Evolutionary conservation across 1,140 invertebrate species (phyloP).

Genomic region (Ridgeia piscesae): DNA sequence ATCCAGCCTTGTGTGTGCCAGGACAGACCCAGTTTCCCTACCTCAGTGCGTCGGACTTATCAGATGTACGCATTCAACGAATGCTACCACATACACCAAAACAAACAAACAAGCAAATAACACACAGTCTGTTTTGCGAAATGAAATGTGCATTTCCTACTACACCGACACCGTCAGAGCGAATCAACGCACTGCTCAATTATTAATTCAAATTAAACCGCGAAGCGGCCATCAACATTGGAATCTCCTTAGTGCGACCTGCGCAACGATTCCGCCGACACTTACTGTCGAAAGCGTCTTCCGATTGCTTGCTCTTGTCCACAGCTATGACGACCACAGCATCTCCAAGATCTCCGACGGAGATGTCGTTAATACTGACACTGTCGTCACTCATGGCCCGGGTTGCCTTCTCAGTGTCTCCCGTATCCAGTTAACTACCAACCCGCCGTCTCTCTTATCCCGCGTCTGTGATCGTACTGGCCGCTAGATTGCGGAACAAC

Average conservation of each 20-base stretch:
- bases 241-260: neutral
- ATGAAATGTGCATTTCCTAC: neutral
- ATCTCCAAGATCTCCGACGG: neutral
- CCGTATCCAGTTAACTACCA: neutral
- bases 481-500: neutral
- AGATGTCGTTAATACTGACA: neutral
- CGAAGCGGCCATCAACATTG: neutral
- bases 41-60: neutral
- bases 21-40: too few relatives aligned
- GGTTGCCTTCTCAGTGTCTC: neutral
- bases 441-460: neutral
- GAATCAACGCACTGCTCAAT: neutral
- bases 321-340: neutral
- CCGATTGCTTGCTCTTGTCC: neutral
- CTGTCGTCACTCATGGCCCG: neutral
- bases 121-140: neutral
- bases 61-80: neutral
- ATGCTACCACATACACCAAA: neutral
- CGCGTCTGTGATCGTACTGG: neutral
- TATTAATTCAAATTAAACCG: neutral
- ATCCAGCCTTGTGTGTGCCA: neutral
- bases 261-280: neutral
- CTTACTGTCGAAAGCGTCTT: neutral
- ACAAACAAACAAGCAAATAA: neutral
- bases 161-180: neutral